phyloP scores from a whole-genome alignment of 2,888 invertebrate species.

The Callimorpha dominula region DNA sequence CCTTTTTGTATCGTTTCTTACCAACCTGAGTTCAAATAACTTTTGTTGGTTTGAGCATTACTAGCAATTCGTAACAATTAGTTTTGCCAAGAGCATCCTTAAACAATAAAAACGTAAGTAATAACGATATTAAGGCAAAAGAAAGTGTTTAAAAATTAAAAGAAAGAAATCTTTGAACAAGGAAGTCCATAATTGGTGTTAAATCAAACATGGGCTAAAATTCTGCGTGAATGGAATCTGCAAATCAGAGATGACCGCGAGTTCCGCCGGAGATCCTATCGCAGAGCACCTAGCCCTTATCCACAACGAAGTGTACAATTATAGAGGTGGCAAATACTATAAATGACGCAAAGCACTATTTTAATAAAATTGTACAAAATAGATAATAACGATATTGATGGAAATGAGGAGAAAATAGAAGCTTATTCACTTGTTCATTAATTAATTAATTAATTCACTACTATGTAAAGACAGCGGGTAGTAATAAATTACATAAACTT shows the following conservation, averaged over 20 bases:
- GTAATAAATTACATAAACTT: neutral
- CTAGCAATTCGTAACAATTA: neutral
- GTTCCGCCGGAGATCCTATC: conserved; percentile 82
- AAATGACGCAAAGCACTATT: neutral
- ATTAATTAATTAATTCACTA: neutral
- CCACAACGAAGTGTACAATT: conserved; percentile 24
- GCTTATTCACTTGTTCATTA: neutral
- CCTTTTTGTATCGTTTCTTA: neutral
- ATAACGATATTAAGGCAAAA: conserved; percentile 3
- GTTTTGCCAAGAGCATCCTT: neutral
- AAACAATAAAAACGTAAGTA: neutral
- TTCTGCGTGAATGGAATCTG: conserved; percentile 85
- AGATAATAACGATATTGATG: neutral
- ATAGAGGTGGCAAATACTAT: conserved; percentile 41
- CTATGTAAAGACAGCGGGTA: neutral
- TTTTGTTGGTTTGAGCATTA: neutral
- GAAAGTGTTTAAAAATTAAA: conserved; percentile 21
- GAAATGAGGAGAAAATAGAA: neutral
- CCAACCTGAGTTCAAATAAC: neutral
- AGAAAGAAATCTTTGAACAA: conserved; percentile 65
- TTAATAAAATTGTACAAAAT: neutral
- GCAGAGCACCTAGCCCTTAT: conserved; percentile 78
- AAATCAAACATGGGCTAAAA: conserved; percentile 85
- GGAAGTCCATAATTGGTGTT: conserved; percentile 87
- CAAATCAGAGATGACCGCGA: conserved; percentile 83